These are phyloP conservation scores for Temnothorax unifasciatus DNA, from an alignment of 2,888 invertebrate genomes.

Conservation along the genomic window DNA sequence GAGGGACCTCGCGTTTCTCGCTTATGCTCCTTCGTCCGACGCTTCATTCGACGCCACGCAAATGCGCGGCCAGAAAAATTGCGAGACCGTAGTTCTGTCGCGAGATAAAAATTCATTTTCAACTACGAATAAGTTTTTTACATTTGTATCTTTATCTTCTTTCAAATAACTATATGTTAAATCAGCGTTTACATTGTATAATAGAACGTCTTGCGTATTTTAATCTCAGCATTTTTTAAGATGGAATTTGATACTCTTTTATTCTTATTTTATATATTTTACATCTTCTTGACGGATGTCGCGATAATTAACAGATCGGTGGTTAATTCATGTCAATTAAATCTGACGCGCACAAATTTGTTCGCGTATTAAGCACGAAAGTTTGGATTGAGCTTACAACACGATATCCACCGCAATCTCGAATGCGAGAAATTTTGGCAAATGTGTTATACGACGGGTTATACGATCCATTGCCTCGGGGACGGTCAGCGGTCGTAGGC, in stretches of 20 bases:
- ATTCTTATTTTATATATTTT: too few species aligned
- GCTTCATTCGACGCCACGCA: background rate
- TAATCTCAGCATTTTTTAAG: background rate
- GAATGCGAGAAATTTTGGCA: constrained; percentile 50
- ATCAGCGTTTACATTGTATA: background rate
- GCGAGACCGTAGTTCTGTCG: background rate
- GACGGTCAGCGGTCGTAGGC: constrained; percentile 44
- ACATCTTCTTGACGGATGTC: background rate
- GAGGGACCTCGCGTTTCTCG: background rate
- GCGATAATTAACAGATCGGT: constrained; percentile 20
- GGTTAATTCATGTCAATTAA: constrained; percentile 18
- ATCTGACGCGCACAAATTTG: constrained; percentile 20
- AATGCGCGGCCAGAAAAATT: background rate
- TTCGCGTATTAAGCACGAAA: constrained; percentile 16
- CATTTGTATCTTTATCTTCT: background rate
- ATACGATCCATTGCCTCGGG: constrained; percentile 29
- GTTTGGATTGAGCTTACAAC: constrained; percentile 29
- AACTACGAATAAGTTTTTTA: background rate
- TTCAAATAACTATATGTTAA: background rate
- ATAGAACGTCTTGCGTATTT: background rate
- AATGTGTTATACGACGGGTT: constrained; percentile 46
- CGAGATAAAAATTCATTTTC: background rate
- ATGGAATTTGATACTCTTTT: background rate
- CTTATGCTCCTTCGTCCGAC: background rate
- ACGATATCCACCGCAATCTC: constrained; percentile 31